Evolutionary conservation across 2,888 invertebrate species (phyloP).

Genomic region (Coremacera marginata): DNA sequence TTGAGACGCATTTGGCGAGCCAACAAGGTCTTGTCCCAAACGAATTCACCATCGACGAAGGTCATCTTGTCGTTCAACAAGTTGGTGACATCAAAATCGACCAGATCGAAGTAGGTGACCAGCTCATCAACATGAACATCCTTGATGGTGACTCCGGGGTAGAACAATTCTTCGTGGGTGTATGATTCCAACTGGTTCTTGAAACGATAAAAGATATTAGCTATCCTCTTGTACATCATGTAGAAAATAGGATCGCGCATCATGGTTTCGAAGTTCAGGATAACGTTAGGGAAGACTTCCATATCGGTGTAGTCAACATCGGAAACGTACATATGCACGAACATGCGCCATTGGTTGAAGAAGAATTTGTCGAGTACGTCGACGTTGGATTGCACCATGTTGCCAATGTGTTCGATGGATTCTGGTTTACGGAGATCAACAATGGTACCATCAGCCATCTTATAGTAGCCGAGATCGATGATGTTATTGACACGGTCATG

Average conservation of each 20-base stretch:
- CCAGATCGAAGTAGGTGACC: slow-evolving; percentile 77
- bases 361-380: slow-evolving; percentile 60
- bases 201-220: slow-evolving; percentile 73
- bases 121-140: slow-evolving; percentile 74
- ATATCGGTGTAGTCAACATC: slow-evolving; percentile 54
- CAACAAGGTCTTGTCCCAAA: slow-evolving; percentile 62
- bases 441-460: slow-evolving; percentile 71
- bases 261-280: slow-evolving; percentile 76
- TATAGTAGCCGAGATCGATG: slow-evolving; percentile 70
- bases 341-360: slow-evolving; percentile 59
- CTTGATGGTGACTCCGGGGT: slow-evolving; percentile 75
- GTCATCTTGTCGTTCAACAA: slow-evolving; percentile 50
- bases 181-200: slow-evolving; percentile 75
- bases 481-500: slow-evolving; percentile 71
- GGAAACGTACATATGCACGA: slow-evolving; percentile 59
- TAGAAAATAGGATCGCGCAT: slow-evolving; percentile 82
- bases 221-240: slow-evolving; percentile 75
- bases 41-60: slow-evolving; percentile 46
- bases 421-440: slow-evolving; percentile 74
- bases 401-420: slow-evolving; percentile 76
- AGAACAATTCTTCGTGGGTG: slow-evolving; percentile 73
- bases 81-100: slow-evolving; percentile 72
- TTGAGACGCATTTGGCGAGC: slow-evolving; percentile 77
- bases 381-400: slow-evolving; percentile 75
- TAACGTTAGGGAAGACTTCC: slow-evolving; percentile 70